Evolutionary conservation across 2,113 vertebrate genomes (phyloP), one percentile per base, ranked within the genome.

Genomic region (Crotalus horridus): DNA sequence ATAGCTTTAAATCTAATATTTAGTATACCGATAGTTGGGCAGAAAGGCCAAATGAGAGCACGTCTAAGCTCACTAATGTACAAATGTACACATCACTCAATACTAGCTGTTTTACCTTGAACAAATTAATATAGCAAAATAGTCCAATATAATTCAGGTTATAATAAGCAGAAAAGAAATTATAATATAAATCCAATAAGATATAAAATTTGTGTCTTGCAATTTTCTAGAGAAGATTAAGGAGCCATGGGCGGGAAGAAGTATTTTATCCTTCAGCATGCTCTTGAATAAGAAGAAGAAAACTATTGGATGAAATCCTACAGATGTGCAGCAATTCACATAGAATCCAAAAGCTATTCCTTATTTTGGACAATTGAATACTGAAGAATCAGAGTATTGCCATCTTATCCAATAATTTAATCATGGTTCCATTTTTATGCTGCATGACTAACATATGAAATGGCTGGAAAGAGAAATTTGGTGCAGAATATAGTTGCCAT

Each of bases 1-100:
- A 95, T 89, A n/a, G 15, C 9, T 93, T 93, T 91, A 94, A 69
- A 58, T 93, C 13, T 93, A 90, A 0, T 92, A 89, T 95, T n/a
- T 94, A 88, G 6, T 53, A 23, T 1, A 91, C 0, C 55, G 20
- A 89, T 46, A 89, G 85, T 17, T 1, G 13, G 2, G 11, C 51
- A 89, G 90, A 43, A 91, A 95, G 92, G 3, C 2, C 43, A 93
- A 89, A 93, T 55, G 58, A 89, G 3, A 0, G 15, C 74, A 56
- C 91, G 29, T 15, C 24, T 64, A 90, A 26, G n/a, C 61, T 87
- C 48, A 90, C n/a, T 46, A 92, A 59, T 85, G 64, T 69, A 89
- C 8, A 51, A 92, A 59, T 85, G 64, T 69, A 89, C 8, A 51
- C 23, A 39, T 20, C 46, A 29, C 1, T 56, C 51, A 92, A 90